Base-by-base conservation (phyloP, 2,797 vertebrate species). In the Chrysocyon brachyurus region DNA sequence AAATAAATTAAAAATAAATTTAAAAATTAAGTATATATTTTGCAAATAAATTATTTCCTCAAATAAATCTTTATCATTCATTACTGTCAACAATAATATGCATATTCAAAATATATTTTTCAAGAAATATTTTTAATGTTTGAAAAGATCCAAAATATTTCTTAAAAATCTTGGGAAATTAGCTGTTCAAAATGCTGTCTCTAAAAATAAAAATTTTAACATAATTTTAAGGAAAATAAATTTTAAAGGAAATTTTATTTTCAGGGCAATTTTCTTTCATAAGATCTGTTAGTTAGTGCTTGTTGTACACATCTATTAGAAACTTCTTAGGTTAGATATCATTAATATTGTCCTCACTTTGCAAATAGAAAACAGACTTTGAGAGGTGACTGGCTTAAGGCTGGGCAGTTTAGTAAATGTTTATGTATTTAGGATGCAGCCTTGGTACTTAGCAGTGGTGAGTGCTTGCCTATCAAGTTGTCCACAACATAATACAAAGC, bases 231-330 rank as follows among this genome's bases (percentile, higher is more conserved):
- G n/a, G 64, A 68, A 68, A 68, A 68, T 54, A 24, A 31, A 24
- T 90, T 85, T 88, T 75, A 84, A 63, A 49, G 33, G 24, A 70
- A 79, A 64, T 88, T 56, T 28, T 75, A 63, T 86, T 79, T 91
- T 79, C 54, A 56, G n/a, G 33, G 21, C 66, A 90, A 56, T 73
- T 56, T 88, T 86, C 52, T 83, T 90, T 90, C 12, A 86, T 70
- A 54, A 85, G 52, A 52, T 40, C 17, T 82, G 81, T 82, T 73
- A 81, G 68, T 84, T 33, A 66, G 16, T 85, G 5, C 6, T 85
- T 77, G 66, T 31, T 70, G 70, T 31, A 21, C 21, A 90, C 75
- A 4, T 0, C 33, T 49, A 12, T 61, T 54, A 49, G 11, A 14
- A 87, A 85, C 1, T 7, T 66, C 57, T 36, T 19, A 33, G 24